phyloP scores from a whole-genome alignment of 2,113 vertebrate genomes.

The Cervus canadensis region DNA sequence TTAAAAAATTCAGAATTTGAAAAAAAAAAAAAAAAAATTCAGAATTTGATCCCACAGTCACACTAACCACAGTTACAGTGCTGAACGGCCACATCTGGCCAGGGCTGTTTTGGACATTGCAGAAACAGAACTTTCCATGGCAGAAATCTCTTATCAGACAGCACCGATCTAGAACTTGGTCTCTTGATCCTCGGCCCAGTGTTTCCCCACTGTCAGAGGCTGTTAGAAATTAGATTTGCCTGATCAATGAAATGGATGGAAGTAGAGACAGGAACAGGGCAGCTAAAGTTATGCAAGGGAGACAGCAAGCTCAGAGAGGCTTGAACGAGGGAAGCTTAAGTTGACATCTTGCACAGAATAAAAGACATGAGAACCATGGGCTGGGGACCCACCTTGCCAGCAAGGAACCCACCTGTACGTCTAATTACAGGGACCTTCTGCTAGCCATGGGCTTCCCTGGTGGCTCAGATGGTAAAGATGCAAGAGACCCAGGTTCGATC shows the following conservation, averaged over 20 bases:
- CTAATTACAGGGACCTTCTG: not conserved
- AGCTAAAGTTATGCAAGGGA: not conserved
- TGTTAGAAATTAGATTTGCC: not conserved
- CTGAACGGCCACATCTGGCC: not conserved
- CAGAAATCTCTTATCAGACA: not conserved
- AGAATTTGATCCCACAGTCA: not conserved
- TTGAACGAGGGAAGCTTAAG: not conserved
- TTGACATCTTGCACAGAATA: not conserved
- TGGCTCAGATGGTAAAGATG: not conserved
- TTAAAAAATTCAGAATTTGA: too few species aligned
- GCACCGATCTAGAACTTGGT: not conserved
- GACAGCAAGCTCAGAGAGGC: not conserved
- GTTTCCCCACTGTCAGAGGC: not conserved
- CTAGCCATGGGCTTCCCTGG: not conserved
- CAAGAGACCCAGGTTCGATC: not conserved
- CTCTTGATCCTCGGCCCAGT: not conserved
- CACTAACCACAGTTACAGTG: not conserved
- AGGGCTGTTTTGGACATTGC: fast-evolving
- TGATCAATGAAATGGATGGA: not conserved
- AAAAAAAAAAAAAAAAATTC: not conserved
- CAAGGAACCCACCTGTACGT: fast-evolving
- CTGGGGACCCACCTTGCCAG: not conserved
- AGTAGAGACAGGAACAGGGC: not conserved
- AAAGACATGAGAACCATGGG: not conserved
- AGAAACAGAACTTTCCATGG: not conserved